Conservation (phyloP, 1,140 invertebrate genomes). For the Chlorops oryzae region DNA sequence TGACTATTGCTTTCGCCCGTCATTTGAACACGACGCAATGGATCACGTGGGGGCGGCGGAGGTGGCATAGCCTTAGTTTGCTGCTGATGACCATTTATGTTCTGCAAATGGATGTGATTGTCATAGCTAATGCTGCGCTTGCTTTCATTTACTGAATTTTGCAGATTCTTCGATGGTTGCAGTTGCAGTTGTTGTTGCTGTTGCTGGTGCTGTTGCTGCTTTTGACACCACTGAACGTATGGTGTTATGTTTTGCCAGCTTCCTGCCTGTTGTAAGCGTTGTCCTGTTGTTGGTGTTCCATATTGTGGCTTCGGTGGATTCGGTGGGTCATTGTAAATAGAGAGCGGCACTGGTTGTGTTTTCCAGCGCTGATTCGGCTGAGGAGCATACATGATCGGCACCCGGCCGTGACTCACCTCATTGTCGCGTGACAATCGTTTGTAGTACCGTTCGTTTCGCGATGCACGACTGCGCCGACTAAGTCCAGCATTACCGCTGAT, state of each 20-base stretch:
- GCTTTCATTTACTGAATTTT: conserved; percentile 31
- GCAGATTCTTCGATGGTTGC: conserved; percentile 15
- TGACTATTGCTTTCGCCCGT: conserved; percentile 11
- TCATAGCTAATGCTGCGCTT: conserved; percentile 47
- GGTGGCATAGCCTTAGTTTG: conserved; percentile 54
- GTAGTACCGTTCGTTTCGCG: conserved; percentile 71
- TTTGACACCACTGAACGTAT: conserved; percentile 31
- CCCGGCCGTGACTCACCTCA: conserved; percentile 26
- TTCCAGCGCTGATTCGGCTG: conserved; percentile 31
- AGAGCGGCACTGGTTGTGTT: conserved; percentile 39
- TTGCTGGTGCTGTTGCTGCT: conserved; percentile 16
- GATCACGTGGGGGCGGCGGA: conserved; percentile 62
- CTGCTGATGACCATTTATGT: conserved; percentile 21
- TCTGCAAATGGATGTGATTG: conserved; percentile 39
- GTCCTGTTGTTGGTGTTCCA: background rate
- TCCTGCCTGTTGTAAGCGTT: conserved; percentile 5
- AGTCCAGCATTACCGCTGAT: conserved; percentile 40
- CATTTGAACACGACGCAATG: conserved; percentile 51
- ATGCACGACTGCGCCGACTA: conserved; percentile 55
- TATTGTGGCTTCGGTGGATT: background rate
- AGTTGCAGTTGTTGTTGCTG: conserved; percentile 14
- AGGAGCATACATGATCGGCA: conserved; percentile 11
- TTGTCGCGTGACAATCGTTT: conserved; percentile 66
- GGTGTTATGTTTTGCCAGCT: conserved; percentile 17
- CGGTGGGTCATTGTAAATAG: conserved; percentile 31